Base-by-base conservation (phyloP, 2,113 vertebrate genomes). In the Rousettus leschenaultii region DNA sequence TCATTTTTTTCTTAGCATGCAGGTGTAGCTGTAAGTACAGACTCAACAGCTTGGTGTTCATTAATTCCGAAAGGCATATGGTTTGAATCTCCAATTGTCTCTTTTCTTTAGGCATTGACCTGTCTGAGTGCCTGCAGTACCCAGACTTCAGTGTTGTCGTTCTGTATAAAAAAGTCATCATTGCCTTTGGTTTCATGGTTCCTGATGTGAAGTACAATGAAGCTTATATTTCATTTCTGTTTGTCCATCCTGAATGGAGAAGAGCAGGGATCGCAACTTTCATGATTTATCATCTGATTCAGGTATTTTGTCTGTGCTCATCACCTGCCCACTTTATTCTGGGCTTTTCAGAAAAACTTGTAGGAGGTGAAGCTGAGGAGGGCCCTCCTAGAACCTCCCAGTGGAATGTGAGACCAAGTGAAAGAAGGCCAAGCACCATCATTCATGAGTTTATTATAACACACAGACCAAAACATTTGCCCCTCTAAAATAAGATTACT, bases 231-330 rank as follows among this genome's bases (percentile, higher is more conserved):
- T 99, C 99, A 70, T 99, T 99, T 97, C 98, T 99, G 71, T 98
- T 99, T 90, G 99, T 99, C 45, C 99, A 99, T 65, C 99, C 99
- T 0, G 99, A 99, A 95, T 99, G 99, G 99, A 99, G 99, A 97
- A 98, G 99, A 94, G 99, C 99, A 0, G 99, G 99, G 26, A 99
- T 99, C 55, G 99, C 99, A 19, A 99, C 99, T n/a, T 99, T 99
- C 97, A 99, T 99, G 99, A 99, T 99, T 98, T 99, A 99, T 97
- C 99, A 99, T 93, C 99, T 99, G 45, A 99, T 99, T 97, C 99
- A 99, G 99, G 99, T 99, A 98, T 97, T 43, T 91, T 43, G 9
- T 87, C 70, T 86, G 5, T 57, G 43, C 48, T 91, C 14, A 7
- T 38, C 40, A 38, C 78, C 66, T 57, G 11, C 24, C 11, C 5